Evolutionary conservation across 2,113 vertebrate genomes (phyloP), one percentile per base, ranked within the genome.

Genomic region (Gobio gobio): DNA sequence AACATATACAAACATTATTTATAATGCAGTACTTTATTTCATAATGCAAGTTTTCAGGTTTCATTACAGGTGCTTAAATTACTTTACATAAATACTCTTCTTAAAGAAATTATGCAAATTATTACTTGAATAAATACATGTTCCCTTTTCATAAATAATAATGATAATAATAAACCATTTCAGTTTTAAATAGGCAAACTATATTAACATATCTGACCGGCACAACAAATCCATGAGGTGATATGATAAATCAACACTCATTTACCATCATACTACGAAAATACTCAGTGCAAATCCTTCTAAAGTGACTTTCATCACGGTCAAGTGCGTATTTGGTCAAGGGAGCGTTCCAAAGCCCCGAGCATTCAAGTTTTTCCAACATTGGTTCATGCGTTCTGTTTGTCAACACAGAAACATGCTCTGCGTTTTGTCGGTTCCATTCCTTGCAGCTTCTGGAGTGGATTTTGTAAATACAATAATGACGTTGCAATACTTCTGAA

Each of bases 231-330:
- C 6, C 20, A 64, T 49, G 33, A 78, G 18, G 76, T 59, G 76
- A 63, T 73, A 78, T 72, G 47, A 81, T 24, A 75, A 68, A 66
- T 51, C n/a, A 51, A 51, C 29, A 40, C 58, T 49, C 24, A 58
- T 13, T 56, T 63, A n/a, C 70, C 61, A 16, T 56, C 2, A 10
- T 82, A 68, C 16, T 49, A 33, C 90, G 88, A 87, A 73, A 89
- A 78, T 78, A 78, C 33, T 83, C 76, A 83, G 82, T 63, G 86
- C 84, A 90, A 76, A 68, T 59, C 64, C 24, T 64, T 83, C 16
- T 83, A 29, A 45, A 90, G 47, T 74, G n/a, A 51, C 51, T 54
- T n/a, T 43, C 49, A 5, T 24, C 9, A 33, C 24, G 3, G 54
- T 76, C 47, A 10, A 33, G 73, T 80, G 78, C 18, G 43, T 49